These are phyloP conservation scores for Ranitomeya variabilis DNA, from an alignment of 2,113 vertebrate genomes.

Conservation along the genomic window DNA sequence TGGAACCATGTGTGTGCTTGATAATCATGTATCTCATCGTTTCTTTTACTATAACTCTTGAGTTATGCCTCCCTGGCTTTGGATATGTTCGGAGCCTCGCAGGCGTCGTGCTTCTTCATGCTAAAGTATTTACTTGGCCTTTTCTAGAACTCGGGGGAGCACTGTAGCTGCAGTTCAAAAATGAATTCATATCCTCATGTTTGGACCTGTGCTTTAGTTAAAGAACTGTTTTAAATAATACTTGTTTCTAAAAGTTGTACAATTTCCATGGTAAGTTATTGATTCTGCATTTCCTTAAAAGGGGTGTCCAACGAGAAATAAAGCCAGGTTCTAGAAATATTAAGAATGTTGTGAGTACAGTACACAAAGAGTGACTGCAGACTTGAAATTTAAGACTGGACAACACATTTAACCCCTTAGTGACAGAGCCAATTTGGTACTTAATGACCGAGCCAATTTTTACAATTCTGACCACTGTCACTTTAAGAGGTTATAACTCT, in stretches of 20 bases:
- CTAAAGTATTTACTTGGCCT: slow-evolving; percentile 37
- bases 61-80: slow-evolving; percentile 30
- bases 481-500: too few relatives aligned
- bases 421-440: too few relatives aligned
- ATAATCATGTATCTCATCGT: slow-evolving; percentile 30
- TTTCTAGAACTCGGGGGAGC: slow-evolving; percentile 1
- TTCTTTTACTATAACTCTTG: slow-evolving; percentile 25
- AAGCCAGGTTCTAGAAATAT: background rate
- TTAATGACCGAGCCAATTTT: too few relatives aligned
- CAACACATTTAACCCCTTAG: too few relatives aligned
- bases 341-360: background rate
- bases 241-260: background rate
- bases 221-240: background rate
- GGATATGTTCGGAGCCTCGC: slow-evolving; percentile 3
- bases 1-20: slow-evolving; percentile 39
- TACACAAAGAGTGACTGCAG: too few relatives aligned
- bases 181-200: background rate
- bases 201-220: slow-evolving; percentile 10
- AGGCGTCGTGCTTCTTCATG: slow-evolving; percentile 8
- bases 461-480: too few relatives aligned
- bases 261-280: background rate
- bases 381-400: too few relatives aligned
- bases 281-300: background rate
- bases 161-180: background rate
- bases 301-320: background rate